A percentile compares a stretch with the other conserved stretches of the same genome.
Evolutionary conservation across 2,888 invertebrate species (phyloP).

Genomic region (Myopa tessellatipennis): DNA sequence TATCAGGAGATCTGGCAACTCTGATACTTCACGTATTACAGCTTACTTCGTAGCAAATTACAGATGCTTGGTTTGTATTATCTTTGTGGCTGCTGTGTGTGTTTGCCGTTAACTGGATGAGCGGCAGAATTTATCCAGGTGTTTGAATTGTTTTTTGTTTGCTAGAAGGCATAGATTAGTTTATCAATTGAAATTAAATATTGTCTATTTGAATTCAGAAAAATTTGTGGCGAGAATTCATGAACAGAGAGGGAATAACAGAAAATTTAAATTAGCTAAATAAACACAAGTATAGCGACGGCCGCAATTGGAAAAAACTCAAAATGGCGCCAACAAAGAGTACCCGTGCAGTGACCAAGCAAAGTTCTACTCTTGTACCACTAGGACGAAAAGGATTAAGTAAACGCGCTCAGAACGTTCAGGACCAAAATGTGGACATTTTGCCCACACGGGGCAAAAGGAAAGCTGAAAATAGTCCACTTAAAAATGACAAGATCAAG

Average conservation of each 20-base stretch:
- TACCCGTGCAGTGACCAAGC: constrained; percentile 58
- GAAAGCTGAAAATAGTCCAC: constrained; percentile 84
- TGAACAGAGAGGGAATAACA: not conserved
- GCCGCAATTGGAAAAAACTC: constrained; percentile 27
- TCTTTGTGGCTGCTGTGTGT: constrained; percentile 45
- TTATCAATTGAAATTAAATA: not conserved
- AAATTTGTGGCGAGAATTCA: not conserved
- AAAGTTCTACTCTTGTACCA: constrained; percentile 55
- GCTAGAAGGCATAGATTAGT: constrained; percentile 5
- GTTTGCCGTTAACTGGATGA: constrained; percentile 55
- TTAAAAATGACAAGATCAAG: constrained; percentile 80
- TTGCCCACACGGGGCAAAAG: constrained; percentile 73
- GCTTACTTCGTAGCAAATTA: constrained; percentile 24
- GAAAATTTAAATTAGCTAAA: not conserved
- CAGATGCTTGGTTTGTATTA: constrained; percentile 34
- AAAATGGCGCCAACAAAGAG: constrained; percentile 67
- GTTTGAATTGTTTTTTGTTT: constrained; percentile 49
- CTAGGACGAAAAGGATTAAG: constrained; percentile 59
- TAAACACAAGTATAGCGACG: not conserved
- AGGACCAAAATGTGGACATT: constrained; percentile 61
- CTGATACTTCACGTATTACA: not conserved
- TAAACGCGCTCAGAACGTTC: constrained; percentile 54
- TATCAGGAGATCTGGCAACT: no score
- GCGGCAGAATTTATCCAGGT: constrained; percentile 54
- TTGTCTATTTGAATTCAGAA: not conserved